phyloP scores from a whole-genome alignment of 2,888 invertebrate species.

The Dicycla oo region DNA sequence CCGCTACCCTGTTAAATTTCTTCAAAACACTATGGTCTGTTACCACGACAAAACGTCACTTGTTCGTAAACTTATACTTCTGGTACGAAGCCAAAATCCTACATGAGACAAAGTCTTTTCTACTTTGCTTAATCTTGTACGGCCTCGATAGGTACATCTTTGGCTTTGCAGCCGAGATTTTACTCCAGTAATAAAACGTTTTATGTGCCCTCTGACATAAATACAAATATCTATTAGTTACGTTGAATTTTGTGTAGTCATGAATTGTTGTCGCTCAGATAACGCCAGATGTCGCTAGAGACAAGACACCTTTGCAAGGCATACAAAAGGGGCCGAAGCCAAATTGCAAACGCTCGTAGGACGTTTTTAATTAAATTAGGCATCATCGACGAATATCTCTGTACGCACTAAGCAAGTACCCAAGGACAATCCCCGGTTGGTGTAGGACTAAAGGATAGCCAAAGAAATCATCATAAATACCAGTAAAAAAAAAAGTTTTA shows the following conservation, averaged over 20 bases:
- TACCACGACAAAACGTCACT: conserved; percentile 1
- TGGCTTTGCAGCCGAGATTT: conserved; percentile 25
- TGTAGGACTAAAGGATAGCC: not conserved
- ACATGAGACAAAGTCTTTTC: conserved; percentile 39
- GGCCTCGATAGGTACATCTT: conserved; percentile 31
- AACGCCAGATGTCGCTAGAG: not conserved
- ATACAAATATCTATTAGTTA: conserved; percentile 1
- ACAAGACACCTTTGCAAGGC: not conserved
- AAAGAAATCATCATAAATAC: conserved; percentile 22
- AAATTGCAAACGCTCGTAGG: not conserved
- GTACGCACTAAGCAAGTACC: not conserved
- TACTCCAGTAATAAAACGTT: conserved; percentile 23
- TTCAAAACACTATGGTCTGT: conserved; percentile 14
- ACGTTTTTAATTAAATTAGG: not conserved
- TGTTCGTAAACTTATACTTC: conserved; percentile 24
- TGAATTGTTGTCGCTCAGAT: not conserved
- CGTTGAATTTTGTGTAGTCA: not conserved
- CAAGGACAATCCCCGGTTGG: not conserved
- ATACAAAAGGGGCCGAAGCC: not conserved
- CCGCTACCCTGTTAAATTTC: conserved; percentile 2
- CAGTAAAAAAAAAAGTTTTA: conserved; percentile 23
- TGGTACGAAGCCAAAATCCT: conserved; percentile 37
- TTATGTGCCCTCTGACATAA: conserved; percentile 18
- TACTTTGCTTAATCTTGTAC: conserved; percentile 45
- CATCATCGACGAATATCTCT: not conserved